Evolutionary conservation across 2,888 invertebrate genomes (phyloP).

Genomic region (Drosophila mimetica): DNA sequence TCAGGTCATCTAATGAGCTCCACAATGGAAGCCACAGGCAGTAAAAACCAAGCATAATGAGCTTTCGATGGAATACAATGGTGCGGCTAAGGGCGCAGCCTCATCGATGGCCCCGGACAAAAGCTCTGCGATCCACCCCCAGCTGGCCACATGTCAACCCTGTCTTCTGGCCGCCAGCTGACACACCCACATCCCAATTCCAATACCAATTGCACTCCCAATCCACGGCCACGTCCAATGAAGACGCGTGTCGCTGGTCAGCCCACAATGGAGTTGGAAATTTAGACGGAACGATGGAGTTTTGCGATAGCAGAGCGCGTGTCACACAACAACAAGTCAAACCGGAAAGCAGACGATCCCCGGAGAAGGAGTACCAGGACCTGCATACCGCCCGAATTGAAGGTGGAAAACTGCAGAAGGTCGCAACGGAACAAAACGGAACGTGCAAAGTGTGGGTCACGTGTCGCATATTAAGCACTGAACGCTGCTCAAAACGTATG

Average conservation of each 20-base stretch:
- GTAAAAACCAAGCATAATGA: conserved; percentile 6
- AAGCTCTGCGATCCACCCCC: conserved; percentile 54
- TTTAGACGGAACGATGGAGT: conserved; percentile 49
- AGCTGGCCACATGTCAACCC: conserved; percentile 59
- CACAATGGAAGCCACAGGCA: conserved; percentile 25
- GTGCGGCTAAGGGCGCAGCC: conserved; percentile 11
- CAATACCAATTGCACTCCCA: not conserved
- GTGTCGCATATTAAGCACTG: conserved; percentile 74
- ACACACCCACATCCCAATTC: conserved; percentile 51
- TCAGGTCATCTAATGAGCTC: conserved; percentile 30
- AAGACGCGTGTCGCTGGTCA: conserved; percentile 72
- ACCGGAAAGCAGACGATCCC: conserved; percentile 70
- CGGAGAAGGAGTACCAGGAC: conserved; percentile 48
- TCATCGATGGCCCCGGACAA: conserved; percentile 14
- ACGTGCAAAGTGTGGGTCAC: conserved; percentile 79
- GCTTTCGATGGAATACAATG: conserved; percentile 11
- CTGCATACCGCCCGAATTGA: conserved; percentile 57
- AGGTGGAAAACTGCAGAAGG: conserved; percentile 28
- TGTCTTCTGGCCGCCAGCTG: conserved; percentile 19
- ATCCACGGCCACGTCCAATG: conserved; percentile 26
- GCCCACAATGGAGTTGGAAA: conserved; percentile 55
- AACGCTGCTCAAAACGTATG: conserved; percentile 78
- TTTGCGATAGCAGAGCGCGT: conserved; percentile 69
- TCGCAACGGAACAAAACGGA: conserved; percentile 23
- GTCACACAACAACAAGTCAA: conserved; percentile 81